A percentile compares a stretch with the other conserved stretches of the same genome.
phyloP scores from a whole-genome alignment of 2,888 invertebrate species.

The Lapara coniferarum region DNA sequence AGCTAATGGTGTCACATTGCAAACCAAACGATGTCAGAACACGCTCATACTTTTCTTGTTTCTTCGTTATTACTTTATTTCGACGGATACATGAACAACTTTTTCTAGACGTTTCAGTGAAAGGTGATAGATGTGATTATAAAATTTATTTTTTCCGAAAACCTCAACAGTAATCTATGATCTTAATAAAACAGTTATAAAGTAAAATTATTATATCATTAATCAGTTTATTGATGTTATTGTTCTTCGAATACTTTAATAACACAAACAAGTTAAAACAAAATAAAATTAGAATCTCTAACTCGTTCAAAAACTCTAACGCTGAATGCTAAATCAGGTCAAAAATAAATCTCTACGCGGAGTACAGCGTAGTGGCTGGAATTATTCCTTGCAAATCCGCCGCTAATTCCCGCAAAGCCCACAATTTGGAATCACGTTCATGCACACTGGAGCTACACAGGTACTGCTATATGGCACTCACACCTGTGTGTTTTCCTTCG shows the following conservation, averaged over 20 bases:
- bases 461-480: constrained; percentile 37
- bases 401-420: constrained; percentile 73
- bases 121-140: background rate
- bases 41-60: constrained; percentile 55
- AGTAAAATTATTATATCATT: no score
- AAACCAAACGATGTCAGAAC: constrained; percentile 67
- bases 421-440: constrained; percentile 68
- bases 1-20: constrained; percentile 80
- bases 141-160: no score
- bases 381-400: constrained; percentile 68
- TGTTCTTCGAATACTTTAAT: no score
- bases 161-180: no score
- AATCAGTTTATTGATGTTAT: no score
- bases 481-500: constrained; percentile 65
- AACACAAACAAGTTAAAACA: no score
- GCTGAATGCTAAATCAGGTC: background rate
- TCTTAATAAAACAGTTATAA: no score
- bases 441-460: constrained; percentile 45
- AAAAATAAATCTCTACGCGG: constrained; percentile 12
- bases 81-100: background rate
- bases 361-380: constrained; percentile 36
- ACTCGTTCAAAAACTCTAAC: no score
- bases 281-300: no score
- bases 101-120: background rate
- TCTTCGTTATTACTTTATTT: constrained; percentile 40